These are phyloP conservation scores for Cheirogaleus medius DNA, from an alignment of 2,113 vertebrate genomes.

Conservation along the genomic window DNA sequence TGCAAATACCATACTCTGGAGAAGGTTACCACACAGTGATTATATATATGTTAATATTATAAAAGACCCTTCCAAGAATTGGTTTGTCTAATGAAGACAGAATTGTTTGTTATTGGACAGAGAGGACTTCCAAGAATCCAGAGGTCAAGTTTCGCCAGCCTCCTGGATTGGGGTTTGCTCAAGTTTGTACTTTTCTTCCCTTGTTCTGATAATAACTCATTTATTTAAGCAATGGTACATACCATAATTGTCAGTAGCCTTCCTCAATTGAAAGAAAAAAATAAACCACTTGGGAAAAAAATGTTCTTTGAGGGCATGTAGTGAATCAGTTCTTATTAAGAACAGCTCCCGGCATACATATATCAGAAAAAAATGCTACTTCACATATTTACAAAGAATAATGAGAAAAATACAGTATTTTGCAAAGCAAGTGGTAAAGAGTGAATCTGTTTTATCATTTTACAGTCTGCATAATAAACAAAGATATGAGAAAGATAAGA, in stretches of 20 bases:
- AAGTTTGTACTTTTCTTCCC: background rate
- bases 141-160: background rate
- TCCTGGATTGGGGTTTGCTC: background rate
- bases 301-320: conserved; percentile 12
- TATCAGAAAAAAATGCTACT: conserved; percentile 73
- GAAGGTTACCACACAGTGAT: background rate
- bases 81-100: background rate
- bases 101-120: background rate
- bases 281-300: conserved; percentile 28
- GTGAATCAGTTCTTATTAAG: conserved; percentile 32
- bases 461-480: conserved; percentile 53
- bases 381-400: conserved; percentile 67
- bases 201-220: background rate
- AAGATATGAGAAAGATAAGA: conserved; percentile 46
- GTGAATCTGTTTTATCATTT: conserved; percentile 66
- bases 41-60: background rate
- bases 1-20: background rate
- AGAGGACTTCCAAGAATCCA: background rate
- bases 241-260: background rate
- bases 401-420: conserved; percentile 41
- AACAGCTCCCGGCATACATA: conserved; percentile 47
- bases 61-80: background rate
- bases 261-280: background rate
- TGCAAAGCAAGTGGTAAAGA: background rate
- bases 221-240: conserved; percentile 48